A percentile compares a stretch with the other conserved stretches of the same genome.
Conservation (phyloP, 1,140 invertebrate species). For the Habropoda laboriosa region DNA sequence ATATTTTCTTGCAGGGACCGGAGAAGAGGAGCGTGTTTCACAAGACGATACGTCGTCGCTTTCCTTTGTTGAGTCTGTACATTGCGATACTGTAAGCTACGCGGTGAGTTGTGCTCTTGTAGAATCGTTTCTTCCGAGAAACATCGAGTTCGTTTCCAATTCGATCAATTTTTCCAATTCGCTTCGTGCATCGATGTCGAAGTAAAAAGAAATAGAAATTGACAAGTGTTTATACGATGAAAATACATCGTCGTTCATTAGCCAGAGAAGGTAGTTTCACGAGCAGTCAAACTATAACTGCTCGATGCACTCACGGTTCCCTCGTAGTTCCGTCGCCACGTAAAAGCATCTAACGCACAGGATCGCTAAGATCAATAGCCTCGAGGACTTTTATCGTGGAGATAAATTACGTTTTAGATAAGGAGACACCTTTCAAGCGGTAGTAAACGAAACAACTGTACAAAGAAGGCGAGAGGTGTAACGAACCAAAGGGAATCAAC, state of each 20-base stretch:
- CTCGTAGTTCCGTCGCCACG: neutral
- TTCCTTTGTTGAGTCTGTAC: constrained; percentile 45
- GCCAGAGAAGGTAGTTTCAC: constrained; percentile 5
- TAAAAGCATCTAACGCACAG: constrained; percentile 42
- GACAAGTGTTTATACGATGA: constrained; percentile 36
- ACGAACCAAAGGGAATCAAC: constrained; percentile 34
- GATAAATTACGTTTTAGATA: constrained; percentile 56
- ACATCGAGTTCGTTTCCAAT: too few species aligned
- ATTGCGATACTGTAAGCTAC: constrained; percentile 45
- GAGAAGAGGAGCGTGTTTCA: constrained; percentile 35
- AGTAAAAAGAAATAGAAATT: too few species aligned
- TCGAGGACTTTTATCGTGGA: constrained; percentile 43
- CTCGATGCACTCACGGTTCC: constrained; percentile 39
- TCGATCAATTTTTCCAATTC: too few species aligned
- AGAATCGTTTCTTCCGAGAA: constrained; percentile 18
- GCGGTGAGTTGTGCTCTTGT: neutral
- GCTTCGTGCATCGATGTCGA: too few species aligned
- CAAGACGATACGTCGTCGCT: constrained; percentile 42
- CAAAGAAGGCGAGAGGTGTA: neutral
- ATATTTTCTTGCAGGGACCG: constrained; percentile 27
- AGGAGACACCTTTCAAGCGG: constrained; percentile 23
- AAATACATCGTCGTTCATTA: constrained; percentile 54
- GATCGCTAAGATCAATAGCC: constrained; percentile 50
- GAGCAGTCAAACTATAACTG: constrained; percentile 29
- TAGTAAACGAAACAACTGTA: constrained; percentile 37